Base-by-base conservation (phyloP, 2,888 invertebrate species). In the Lithosia quadra region DNA sequence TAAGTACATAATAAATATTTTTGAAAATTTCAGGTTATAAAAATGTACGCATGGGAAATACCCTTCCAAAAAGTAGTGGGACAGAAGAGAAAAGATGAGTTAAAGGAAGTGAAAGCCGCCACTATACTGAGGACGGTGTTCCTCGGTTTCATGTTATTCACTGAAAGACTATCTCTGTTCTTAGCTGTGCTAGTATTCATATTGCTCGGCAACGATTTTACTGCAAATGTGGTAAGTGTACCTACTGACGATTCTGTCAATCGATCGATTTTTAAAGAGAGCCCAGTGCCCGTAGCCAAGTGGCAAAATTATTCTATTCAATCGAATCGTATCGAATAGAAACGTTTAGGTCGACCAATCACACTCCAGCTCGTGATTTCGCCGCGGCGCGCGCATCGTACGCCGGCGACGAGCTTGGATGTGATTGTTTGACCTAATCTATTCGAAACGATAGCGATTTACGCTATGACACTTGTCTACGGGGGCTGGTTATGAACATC, bases 1-100 rank as follows among this genome's bases (percentile, higher is more conserved):
- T 57, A n/a, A n/a, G n/a, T n/a, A 18, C 58, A 58, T 18, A 34
- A 33, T 55, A 18, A 0, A 24, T 56, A 22, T 24, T 53, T 21
- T 8, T 53, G 28, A 53, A 76, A 83, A 74, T 93, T 63, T 63
- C 49, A 98, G 95, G 98, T 99, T 0, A 98, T 99, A 73, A 99
- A 99, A 95, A 99, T 99, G 98, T 99, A 99, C 87, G 98, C 98
- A 1, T 99, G 99, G 98, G 99, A 99, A 89, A 96, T 97, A 78
- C 98, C 98, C 0, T 99, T 99, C 85, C 97, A 97, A 76, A 96
- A 96, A 72, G 95, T 98, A 13, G 97, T 99, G 0, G 96, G 96
- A 15, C 91, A 96, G 64, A 97, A 97, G 15, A 93, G 99, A 85
- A 95, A 95, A 87, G 96, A 95, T 0, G 95, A 95, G 72, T 74